These are phyloP conservation scores for Mus caroli DNA, from an alignment of 2,797 vertebrate species.

Conservation along the genomic window DNA sequence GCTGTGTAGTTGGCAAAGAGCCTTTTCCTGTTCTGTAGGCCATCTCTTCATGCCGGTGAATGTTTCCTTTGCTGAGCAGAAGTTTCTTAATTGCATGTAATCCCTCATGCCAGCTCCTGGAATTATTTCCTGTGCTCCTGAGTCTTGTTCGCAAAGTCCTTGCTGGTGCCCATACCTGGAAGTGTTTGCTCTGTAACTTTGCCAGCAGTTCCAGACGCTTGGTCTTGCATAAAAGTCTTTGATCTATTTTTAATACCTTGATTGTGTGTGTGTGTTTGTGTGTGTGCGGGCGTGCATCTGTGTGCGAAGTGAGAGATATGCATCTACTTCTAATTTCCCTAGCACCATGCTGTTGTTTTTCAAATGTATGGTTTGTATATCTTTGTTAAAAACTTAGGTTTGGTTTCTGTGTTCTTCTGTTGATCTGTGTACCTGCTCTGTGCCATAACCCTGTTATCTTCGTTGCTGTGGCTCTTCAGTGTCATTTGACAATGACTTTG, in stretches of 20 bases:
- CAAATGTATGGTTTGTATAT: neutral
- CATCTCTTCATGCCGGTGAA: neutral
- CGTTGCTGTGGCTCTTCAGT: neutral
- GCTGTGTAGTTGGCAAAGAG: neutral
- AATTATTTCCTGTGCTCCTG: neutral
- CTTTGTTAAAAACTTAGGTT: neutral
- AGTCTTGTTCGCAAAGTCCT: neutral
- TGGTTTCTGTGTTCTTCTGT: neutral
- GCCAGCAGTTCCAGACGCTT: neutral
- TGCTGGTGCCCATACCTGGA: neutral
- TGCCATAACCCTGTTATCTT: neutral
- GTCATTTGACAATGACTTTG: neutral
- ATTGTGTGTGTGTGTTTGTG: neutral
- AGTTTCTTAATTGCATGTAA: neutral
- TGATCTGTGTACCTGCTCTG: neutral
- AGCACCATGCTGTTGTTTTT: neutral
- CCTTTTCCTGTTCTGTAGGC: neutral
- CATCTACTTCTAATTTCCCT: neutral
- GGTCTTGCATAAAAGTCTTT: neutral
- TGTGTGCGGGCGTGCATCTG: too few species aligned
- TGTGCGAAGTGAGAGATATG: neutral
- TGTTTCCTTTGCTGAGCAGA: neutral
- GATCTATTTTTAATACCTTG: too few species aligned
- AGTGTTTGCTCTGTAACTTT: neutral
- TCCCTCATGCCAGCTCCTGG: neutral